Evolutionary conservation across 2,888 invertebrate species (phyloP).

Genomic region (Incurvaria masculella): DNA sequence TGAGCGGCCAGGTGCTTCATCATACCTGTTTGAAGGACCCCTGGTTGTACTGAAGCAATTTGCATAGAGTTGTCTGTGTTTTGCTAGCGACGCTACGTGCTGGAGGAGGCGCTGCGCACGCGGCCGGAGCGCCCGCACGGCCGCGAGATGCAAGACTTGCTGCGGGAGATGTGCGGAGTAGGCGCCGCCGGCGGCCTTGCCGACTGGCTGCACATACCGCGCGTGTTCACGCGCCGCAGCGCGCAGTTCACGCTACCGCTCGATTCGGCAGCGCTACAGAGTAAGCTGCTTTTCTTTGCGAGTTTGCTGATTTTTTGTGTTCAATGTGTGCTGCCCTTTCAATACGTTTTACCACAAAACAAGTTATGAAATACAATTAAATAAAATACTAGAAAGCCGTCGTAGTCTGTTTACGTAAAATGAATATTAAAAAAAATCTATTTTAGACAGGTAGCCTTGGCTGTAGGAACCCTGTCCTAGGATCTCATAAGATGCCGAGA

Average conservation of each 20-base stretch:
- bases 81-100: slow-evolving; percentile 59
- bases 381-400: too few relatives aligned
- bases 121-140: slow-evolving; percentile 41
- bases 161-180: slow-evolving; percentile 47
- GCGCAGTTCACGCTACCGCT: slow-evolving; percentile 75
- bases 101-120: slow-evolving; percentile 66
- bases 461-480: too few relatives aligned
- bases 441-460: too few relatives aligned
- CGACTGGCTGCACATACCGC: slow-evolving; percentile 64
- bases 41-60: background rate
- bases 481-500: too few relatives aligned
- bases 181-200: slow-evolving; percentile 43
- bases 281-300: slow-evolving; percentile 22
- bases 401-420: too few relatives aligned
- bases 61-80: slow-evolving; percentile 4
- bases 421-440: too few relatives aligned
- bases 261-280: slow-evolving; percentile 41
- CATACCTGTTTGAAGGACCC: too few relatives aligned
- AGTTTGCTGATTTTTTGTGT: too few relatives aligned
- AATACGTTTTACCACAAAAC: too few relatives aligned
- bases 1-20: too few relatives aligned
- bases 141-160: slow-evolving; percentile 46
- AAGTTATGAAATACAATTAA: too few relatives aligned
- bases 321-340: too few relatives aligned
- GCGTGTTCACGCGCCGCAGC: slow-evolving; percentile 71